Conservation (phyloP, 1,140 invertebrate species). For the Acromyrmex heyeri region DNA sequence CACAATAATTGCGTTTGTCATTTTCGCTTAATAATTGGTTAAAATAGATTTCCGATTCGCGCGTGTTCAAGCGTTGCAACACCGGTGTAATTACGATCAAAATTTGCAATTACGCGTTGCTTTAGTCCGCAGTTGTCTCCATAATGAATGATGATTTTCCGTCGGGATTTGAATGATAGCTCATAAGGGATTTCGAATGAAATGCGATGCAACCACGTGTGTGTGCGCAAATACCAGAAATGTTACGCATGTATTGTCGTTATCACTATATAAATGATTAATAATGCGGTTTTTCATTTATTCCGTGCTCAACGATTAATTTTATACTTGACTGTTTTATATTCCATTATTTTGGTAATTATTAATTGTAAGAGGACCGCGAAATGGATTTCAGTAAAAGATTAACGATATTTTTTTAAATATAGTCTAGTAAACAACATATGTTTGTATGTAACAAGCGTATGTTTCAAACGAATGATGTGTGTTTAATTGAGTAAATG, state of each 20-base stretch:
- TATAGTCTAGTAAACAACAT: neutral
- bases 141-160: slow-evolving; percentile 29
- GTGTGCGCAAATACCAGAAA: neutral
- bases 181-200: slow-evolving; percentile 23
- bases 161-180: slow-evolving; percentile 32
- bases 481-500: neutral
- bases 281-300: neutral
- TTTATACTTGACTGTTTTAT: slow-evolving; percentile 1
- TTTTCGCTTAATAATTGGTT: slow-evolving; percentile 27
- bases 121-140: neutral
- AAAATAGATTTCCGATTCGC: neutral
- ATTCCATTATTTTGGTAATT: neutral
- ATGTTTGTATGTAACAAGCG: too few relatives aligned
- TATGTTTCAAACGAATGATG: neutral
- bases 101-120: slow-evolving; percentile 20
- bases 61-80: neutral
- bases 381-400: neutral
- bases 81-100: slow-evolving; percentile 20
- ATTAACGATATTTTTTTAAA: neutral
- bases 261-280: slow-evolving; percentile 10
- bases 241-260: neutral
- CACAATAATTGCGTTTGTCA: neutral
- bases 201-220: neutral
- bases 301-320: neutral
- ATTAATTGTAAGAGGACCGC: neutral